phyloP scores from a whole-genome alignment of 2,888 invertebrate genomes.

The Mimachlamys varia region DNA sequence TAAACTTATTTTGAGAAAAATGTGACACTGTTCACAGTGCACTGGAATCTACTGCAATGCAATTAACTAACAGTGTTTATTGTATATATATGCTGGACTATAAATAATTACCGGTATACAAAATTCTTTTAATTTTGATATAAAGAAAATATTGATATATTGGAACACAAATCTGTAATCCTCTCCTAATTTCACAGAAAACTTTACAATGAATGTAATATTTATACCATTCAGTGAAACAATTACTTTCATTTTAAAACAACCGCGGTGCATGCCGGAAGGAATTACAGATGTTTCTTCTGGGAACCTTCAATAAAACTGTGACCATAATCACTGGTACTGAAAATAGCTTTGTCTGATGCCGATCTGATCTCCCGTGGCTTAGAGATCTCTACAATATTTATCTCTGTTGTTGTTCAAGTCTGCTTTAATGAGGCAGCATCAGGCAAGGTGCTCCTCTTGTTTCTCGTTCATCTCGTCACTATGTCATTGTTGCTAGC shows the following conservation, averaged over 20 bases:
- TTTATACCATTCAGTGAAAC: neutral
- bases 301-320: neutral
- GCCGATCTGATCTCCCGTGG: neutral
- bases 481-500: neutral
- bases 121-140: no score
- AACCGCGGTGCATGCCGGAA: neutral
- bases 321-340: neutral
- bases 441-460: neutral
- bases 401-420: neutral
- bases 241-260: neutral
- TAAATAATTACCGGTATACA: no score
- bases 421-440: neutral
- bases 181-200: no score
- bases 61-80: no score
- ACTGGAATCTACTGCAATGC: no score
- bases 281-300: neutral
- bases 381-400: slow-evolving; percentile 5
- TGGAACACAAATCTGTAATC: no score
- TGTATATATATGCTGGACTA: no score
- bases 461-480: neutral
- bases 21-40: no score
- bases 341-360: neutral
- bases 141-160: no score
- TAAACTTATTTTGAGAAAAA: no score
- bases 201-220: neutral